Evolutionary conservation across 2,113 vertebrate genomes (phyloP).

Genomic region (Platysteira castanea): DNA sequence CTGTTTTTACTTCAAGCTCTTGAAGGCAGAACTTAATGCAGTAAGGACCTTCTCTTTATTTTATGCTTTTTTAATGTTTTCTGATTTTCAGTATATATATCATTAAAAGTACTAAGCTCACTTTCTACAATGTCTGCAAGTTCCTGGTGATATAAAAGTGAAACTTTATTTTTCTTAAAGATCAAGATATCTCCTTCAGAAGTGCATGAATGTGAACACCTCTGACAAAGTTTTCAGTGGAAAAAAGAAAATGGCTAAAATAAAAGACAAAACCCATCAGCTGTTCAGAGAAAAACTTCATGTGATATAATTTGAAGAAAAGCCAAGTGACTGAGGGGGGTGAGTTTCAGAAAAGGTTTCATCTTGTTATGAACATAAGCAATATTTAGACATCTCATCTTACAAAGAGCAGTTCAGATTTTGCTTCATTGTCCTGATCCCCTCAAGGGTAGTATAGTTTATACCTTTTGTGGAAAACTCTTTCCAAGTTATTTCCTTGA

Average conservation of each 20-base stretch:
- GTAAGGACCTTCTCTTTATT: background rate
- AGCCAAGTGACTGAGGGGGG: background rate
- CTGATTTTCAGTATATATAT: background rate
- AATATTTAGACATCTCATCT: background rate
- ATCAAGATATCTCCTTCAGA: background rate
- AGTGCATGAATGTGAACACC: background rate
- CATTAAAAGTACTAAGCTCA: background rate
- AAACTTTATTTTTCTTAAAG: background rate
- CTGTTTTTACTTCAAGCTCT: background rate
- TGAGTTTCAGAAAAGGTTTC: background rate
- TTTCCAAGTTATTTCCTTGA: background rate
- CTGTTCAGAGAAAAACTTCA: background rate
- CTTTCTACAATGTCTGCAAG: background rate
- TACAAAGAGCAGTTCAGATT: background rate
- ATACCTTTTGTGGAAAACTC: background rate
- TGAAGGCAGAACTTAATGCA: background rate
- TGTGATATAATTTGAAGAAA: background rate
- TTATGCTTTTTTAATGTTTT: background rate
- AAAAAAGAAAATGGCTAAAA: background rate
- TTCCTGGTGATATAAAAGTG: background rate
- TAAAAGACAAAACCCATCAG: background rate
- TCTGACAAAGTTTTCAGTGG: background rate
- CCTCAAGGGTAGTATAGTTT: background rate
- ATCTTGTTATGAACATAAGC: background rate
- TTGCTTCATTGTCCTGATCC: background rate